Evolutionary conservation across 2,888 invertebrate genomes (phyloP), one percentile per base, ranked within the genome.

Genomic region (Tenthredo amoena): DNA sequence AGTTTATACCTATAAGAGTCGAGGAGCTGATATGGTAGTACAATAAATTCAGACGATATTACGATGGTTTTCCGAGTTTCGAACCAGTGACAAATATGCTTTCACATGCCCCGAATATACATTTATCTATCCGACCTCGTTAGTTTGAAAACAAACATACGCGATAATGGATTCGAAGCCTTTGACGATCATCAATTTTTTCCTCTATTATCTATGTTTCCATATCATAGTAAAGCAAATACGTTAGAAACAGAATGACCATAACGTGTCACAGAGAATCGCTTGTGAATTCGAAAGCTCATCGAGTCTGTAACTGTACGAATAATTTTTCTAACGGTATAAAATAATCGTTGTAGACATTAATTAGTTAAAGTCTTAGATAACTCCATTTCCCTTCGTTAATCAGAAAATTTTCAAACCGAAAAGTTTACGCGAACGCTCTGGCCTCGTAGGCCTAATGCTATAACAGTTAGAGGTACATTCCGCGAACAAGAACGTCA

Each of bases 401-500:
- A 55, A 77, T 77, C 47, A 37, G 15, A 15, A 34, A 55, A 50
- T 77, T 77, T 77, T 5, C 2, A 50, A 47, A 55, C n/a, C 21
- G 6, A 34, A 77, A 81, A 81, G 50, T 77, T 77, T 10, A 77
- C 34, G 18, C 15, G 55, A 34, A 62, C 21, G 62, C 58, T 50
- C 62, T 81, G 40, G 62, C 21, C 81, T 15, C 58, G n/a, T 21
- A 15, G 58, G 37, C 12, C 40, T 62, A 58, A 81, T 40, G 58
- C 62, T 62, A 81, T 62, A 81, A 58, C 58, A 40, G 37, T 62
- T 62, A 40, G 58, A 37, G 37, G 40, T 81, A n/a, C n/a, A 62
- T 62, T 81, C 40, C 62, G 62, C 40, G 81, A 81, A 62, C 81
- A 81, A 37, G 81, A 62, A 62, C 81, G 81, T 81, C 81, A 81